Base-by-base conservation (phyloP, 2,797 vertebrate genomes). In the Balearica regulorum region DNA sequence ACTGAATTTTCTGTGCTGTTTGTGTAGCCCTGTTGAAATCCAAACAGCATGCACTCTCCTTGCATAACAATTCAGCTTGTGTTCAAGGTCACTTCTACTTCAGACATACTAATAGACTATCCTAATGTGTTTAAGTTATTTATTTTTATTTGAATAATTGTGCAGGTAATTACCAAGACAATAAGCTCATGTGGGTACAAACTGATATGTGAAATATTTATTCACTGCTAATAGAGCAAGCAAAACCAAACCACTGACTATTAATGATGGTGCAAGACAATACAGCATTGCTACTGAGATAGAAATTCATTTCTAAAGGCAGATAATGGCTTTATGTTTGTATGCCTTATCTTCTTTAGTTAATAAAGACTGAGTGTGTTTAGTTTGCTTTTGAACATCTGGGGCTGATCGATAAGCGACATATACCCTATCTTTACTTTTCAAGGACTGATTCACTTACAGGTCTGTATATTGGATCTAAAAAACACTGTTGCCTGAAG, bases 121-220 rank as follows among this genome's bases (percentile, higher is more conserved):
- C 29, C 41, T 87, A 62, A 89, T 58, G 39, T 70, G 31, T 26
- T 89, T 44, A 72, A 48, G 28, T 81, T 90, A 58, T 90, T 88
- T 94, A 53, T 66, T 93, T 97, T 91, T 65, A 81, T 92, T 91
- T 90, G 55, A 93, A 90, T 94, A 95, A 93, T 94, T 89, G 41
- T 79, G 28, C 4, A 11, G 46, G 53, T 95, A 89, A 89, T 94
- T 91, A 66, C 48, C 13, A 58, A 86, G 82, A 75, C 75, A 90
- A 51, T 61, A 89, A 85, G 15, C 43, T 92, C 25, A 41, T 51
- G 19, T 57, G 57, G 43, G 31, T 58, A 92, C 76, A 96, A 90
- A 64, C 35, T 61, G 33, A 16, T 89, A 77, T 11, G 16, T 92
- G 79, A 90, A 92, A 79, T 90, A 92, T 88, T 94, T 94, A 81